Percentiles rank a stretch among this genome's conserved stretches.
Conservation (phyloP, 2,888 invertebrate genomes). For the Phragmatobia fuliginosa region DNA sequence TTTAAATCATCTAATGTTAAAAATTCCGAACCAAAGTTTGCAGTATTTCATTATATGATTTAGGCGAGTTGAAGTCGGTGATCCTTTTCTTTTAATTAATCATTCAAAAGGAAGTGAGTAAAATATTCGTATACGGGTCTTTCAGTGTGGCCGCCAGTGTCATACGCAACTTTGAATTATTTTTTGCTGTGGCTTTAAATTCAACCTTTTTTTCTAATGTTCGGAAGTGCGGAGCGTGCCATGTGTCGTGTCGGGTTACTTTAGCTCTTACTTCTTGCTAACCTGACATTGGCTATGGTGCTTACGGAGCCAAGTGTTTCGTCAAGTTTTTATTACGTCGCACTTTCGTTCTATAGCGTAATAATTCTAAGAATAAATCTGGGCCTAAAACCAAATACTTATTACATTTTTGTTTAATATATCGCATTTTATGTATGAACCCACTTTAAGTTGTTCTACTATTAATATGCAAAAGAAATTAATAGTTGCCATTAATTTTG, state of each 20-base stretch:
- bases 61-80: too few species aligned
- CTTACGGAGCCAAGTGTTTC: slow-evolving; percentile 16
- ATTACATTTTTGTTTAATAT: too few species aligned
- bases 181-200: slow-evolving; percentile 53
- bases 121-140: slow-evolving; percentile 41
- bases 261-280: slow-evolving; percentile 32
- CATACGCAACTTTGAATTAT: slow-evolving; percentile 31
- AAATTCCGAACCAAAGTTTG: neutral
- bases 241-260: slow-evolving; percentile 76
- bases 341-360: slow-evolving; percentile 1
- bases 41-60: too few species aligned
- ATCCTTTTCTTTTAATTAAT: neutral
- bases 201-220: slow-evolving; percentile 68
- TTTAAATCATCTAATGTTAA: neutral
- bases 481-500: too few species aligned
- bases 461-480: too few species aligned
- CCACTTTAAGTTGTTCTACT: too few species aligned
- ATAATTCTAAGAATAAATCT: neutral
- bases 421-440: too few species aligned
- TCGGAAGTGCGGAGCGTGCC: slow-evolving; percentile 83
- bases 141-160: neutral
- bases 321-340: slow-evolving; percentile 10
- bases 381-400: neutral
- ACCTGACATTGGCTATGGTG: slow-evolving; percentile 40
- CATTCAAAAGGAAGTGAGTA: neutral